These are phyloP conservation scores for Pyralis farinalis DNA, from an alignment of 2,888 invertebrate species.

Conservation along the genomic window DNA sequence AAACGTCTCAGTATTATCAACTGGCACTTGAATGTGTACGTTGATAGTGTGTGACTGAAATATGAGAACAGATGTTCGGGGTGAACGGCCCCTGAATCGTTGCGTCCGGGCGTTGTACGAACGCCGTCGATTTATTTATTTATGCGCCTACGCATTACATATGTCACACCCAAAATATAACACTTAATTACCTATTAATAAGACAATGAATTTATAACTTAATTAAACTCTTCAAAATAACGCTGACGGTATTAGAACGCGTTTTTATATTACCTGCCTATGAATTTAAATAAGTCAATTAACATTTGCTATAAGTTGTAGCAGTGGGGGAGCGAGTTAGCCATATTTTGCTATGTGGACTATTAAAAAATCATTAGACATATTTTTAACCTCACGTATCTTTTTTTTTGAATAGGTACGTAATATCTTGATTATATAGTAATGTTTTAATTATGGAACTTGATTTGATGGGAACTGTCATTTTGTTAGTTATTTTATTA, in stretches of 20 bases:
- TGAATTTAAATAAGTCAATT: constrained; percentile 7
- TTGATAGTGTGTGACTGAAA: constrained; percentile 64
- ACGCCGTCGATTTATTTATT: constrained; percentile 53
- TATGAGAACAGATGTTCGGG: constrained; percentile 74
- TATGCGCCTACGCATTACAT: constrained; percentile 45
- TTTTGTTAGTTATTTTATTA: constrained; percentile 4
- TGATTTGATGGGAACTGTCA: constrained; percentile 1
- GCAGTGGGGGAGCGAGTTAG: background rate
- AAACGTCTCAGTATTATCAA: constrained; percentile 11
- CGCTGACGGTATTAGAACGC: no score
- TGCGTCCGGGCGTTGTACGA: constrained; percentile 39
- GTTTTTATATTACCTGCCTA: constrained; percentile 1
- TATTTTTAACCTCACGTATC: background rate
- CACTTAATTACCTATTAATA: constrained; percentile 27
- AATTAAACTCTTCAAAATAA: background rate
- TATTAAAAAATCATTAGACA: constrained; percentile 7
- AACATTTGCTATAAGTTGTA: constrained; percentile 1
- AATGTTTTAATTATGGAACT: constrained; percentile 5
- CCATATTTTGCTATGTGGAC: background rate
- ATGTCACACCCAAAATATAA: constrained; percentile 36
- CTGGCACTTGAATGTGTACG: constrained; percentile 24
- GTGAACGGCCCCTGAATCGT: constrained; percentile 56
- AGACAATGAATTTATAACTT: constrained; percentile 23
- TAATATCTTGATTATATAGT: constrained; percentile 6
- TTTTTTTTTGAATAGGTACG: constrained; percentile 3